Base-by-base conservation (phyloP, 1,140 invertebrate species). In the Battus philenor region DNA sequence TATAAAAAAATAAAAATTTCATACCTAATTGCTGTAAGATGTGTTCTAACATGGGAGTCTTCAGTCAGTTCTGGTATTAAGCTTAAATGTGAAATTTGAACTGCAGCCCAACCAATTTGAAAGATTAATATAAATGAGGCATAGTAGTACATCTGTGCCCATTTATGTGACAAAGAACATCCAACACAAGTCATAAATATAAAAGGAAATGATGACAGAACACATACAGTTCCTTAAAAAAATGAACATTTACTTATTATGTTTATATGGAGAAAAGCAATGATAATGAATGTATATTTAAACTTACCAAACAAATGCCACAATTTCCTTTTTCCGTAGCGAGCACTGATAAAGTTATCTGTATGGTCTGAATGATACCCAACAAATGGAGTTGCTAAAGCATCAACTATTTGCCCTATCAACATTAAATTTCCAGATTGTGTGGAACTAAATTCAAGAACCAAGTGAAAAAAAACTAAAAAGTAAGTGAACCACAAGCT, bases 401-500 rank as follows among this genome's bases (percentile, higher is more conserved):
- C 97, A 89, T 98, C 97, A 4, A 94, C 94, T 18, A 98, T 70
- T 87, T 98, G 96, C 6, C 96, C 95, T 46, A 96, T 89, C 6
- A 97, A 85, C 67, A 98, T 87, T 44, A 97, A 71, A 30, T 90
- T 78, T 16, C 97, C 97, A 1, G 97, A 91, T 62, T 92, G 86
- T 6, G 86, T 84, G 56, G 92, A 91, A 70, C 89, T 88, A 72
- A 98, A 95, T 54, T 89, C 86, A 17, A 96, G 82, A 1, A 98
- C 94, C 65, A 94, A 89, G 71, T 97, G 93, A 68, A 97, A 93
- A 83, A 92, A 99, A 10, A 98, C 91, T 54, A 99, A 87, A n/a
- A 98, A 87, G 85, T 99, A 99, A 0, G 95, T 96, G 76, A 99
- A 99, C 97, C 97, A 98, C 90, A 99, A 95, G 32, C 95, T 95